Percentiles rank a stretch among this genome's conserved stretches.
Conservation (phyloP, 2,888 invertebrate species). For the Eulithis prunata region DNA sequence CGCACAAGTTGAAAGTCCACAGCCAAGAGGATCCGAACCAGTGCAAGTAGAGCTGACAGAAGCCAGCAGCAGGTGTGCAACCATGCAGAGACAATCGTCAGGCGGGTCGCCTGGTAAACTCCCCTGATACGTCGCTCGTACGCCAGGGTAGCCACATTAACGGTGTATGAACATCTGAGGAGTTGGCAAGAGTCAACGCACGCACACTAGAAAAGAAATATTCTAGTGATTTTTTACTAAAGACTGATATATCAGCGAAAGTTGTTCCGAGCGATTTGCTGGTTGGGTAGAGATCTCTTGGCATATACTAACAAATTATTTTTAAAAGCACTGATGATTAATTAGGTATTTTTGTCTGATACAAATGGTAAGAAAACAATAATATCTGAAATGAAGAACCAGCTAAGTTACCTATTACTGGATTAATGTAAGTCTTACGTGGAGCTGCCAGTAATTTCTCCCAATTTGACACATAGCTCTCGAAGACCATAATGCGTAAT, state of each 20-base stretch:
- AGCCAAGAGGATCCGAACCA: slow-evolving; percentile 62
- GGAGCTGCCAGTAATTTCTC: slow-evolving; percentile 67
- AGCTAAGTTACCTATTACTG: no score
- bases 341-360: no score
- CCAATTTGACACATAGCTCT: slow-evolving; percentile 70
- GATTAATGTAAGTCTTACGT: slow-evolving; percentile 53
- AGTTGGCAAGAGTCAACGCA: neutral
- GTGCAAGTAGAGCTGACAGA: slow-evolving; percentile 60
- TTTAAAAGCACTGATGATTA: no score
- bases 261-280: no score
- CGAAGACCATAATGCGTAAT: slow-evolving; percentile 68
- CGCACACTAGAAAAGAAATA: neutral
- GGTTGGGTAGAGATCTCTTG: no score
- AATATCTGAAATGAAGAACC: neutral
- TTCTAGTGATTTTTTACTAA: neutral
- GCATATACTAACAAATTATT: no score
- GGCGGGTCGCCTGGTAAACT: slow-evolving; percentile 71
- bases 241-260: no score
- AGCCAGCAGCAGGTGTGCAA: slow-evolving; percentile 75
- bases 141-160: slow-evolving; percentile 72
- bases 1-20: slow-evolving; percentile 75
- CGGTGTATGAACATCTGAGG: slow-evolving; percentile 61
- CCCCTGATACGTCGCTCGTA: slow-evolving; percentile 75
- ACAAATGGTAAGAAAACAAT: no score
- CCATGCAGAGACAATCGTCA: slow-evolving; percentile 75